These are phyloP conservation scores for Sarcophaga subvicina DNA, from an alignment of 2,888 invertebrate genomes.

Conservation along the genomic window DNA sequence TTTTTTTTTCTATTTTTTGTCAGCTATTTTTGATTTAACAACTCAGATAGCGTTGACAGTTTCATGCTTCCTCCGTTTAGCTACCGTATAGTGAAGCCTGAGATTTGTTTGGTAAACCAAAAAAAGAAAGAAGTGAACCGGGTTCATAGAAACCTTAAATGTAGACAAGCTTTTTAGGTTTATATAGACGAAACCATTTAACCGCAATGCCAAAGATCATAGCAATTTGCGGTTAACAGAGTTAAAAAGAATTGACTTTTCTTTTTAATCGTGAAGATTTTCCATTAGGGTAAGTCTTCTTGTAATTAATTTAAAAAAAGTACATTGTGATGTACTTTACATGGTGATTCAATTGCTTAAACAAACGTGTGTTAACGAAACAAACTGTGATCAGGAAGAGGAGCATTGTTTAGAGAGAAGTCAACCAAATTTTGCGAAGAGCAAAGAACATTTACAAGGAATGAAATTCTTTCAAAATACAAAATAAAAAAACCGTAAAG, in stretches of 20 bases:
- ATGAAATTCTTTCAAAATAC: no score
- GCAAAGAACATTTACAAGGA: no score
- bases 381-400: no score
- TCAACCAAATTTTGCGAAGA: no score
- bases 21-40: constrained; percentile 53
- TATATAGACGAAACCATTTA: constrained; percentile 32
- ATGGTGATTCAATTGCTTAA: no score
- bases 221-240: constrained; percentile 32
- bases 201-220: constrained; percentile 48
- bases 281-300: no score
- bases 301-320: no score
- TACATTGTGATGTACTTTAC: no score
- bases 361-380: no score
- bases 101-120: not conserved
- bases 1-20: not conserved
- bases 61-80: constrained; percentile 63
- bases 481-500: no score
- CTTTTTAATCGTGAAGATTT: not conserved
- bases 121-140: no score
- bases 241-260: not conserved
- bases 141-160: constrained; percentile 49
- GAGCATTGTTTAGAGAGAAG: no score
- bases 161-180: constrained; percentile 5
- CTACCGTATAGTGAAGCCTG: constrained; percentile 47
- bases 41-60: constrained; percentile 66